These are phyloP conservation scores for Xanthorhoe designata DNA, from an alignment of 2,888 invertebrate genomes.

Conservation along the genomic window DNA sequence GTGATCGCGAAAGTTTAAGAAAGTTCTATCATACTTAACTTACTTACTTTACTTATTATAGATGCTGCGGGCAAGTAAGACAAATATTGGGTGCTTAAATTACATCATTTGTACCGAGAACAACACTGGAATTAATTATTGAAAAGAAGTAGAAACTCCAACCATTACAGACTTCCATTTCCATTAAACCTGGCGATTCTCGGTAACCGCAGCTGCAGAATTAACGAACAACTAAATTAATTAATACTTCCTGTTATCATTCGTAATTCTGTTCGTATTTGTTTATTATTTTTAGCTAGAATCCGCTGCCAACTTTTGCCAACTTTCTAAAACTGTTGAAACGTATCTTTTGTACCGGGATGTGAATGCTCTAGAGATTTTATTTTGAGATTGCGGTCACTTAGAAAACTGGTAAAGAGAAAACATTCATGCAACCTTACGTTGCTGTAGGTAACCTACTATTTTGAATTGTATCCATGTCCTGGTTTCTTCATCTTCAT, in stretches of 20 bases:
- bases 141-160: background rate
- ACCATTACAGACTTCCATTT: background rate
- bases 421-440: no score
- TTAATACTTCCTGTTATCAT: constrained; percentile 2
- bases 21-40: no score
- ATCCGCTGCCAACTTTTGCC: constrained; percentile 12
- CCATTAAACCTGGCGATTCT: background rate
- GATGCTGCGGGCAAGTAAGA: no score
- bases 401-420: constrained; percentile 9
- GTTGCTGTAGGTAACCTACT: no score
- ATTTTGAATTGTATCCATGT: no score
- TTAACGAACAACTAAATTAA: constrained; percentile 3
- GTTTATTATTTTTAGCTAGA: constrained; percentile 20
- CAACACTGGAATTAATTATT: background rate
- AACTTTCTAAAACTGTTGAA: constrained; percentile 29
- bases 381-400: constrained; percentile 9
- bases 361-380: constrained; percentile 25
- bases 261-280: constrained; percentile 8
- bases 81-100: no score
- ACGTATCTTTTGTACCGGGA: constrained; percentile 32
- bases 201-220: constrained; percentile 1
- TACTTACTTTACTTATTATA: no score
- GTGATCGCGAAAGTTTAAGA: no score
- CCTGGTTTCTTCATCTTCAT: no score
- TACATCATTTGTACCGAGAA: background rate